Evolutionary conservation across 2,888 invertebrate genomes (phyloP), one percentile per base, ranked within the genome.

Genomic region (Loripinus fragilis): DNA sequence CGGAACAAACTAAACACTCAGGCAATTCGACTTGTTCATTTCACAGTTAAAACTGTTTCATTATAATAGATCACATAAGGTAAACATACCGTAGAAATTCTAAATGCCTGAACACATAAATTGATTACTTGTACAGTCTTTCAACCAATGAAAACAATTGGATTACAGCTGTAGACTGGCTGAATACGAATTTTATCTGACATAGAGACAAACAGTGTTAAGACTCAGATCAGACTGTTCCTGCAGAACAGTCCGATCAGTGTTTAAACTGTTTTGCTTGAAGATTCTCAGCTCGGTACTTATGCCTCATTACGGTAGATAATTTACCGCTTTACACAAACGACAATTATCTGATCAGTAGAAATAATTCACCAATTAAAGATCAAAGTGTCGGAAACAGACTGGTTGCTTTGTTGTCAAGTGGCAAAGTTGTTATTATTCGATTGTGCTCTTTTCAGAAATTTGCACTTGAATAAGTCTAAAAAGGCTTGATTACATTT

Each of bases 331-430:
- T 33, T 33, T 33, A 60, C 60, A 60, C 33, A 60, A 60, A 60
- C 60, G 15, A 33, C 60, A 60, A 60, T 60, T 60, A 60, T 33
- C 60, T 30, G 60, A 60, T 60, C 60, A 33, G 60, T 60, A 20
- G 33, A 60, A 60, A 60, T 60, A 60, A 60, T 60, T 60, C 60
- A 60, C 60, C 60, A 33, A 60, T 60, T 60, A 60, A 60, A 60
- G 60, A 60, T 60, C 60, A 60, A 60, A 60, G 60, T 8, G 23
- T 60, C 28, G 20, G 33, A 60, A 60, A 60, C 33, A 60, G 60
- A 60, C 60, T 33, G 60, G 30, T 33, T 60, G 30, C 60, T 60
- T 60, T 60, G 60, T 60, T 60, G 60, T 60, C 25, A 60, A 60
- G 60, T 60, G 60, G 60, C 60, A 33, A 33, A 60, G 23, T 60